Evolutionary conservation across 2,888 invertebrate species (phyloP).

Genomic region (Drosophila pegasa): DNA sequence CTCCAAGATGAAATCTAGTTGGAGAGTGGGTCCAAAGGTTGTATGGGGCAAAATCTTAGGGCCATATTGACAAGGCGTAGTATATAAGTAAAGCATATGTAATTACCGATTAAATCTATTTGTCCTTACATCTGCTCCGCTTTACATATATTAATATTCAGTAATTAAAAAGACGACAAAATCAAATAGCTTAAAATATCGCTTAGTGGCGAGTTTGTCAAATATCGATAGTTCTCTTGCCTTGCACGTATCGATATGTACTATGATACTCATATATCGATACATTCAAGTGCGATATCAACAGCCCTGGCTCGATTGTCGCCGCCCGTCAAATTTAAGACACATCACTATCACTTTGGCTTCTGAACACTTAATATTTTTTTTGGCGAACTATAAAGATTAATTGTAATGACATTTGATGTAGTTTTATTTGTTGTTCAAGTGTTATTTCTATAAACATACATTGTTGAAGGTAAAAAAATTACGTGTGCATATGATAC

Average conservation of each 20-base stretch:
- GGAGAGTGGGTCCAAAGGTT: neutral
- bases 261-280: slow-evolving; percentile 12
- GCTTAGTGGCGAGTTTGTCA: neutral
- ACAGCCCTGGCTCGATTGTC: slow-evolving; percentile 20
- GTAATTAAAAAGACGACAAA: no score
- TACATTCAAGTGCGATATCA: slow-evolving; percentile 6
- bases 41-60: neutral
- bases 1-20: neutral
- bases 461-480: neutral
- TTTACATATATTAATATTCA: neutral
- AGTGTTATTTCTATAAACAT: slow-evolving; percentile 6
- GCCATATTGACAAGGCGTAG: no score
- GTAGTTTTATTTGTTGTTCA: neutral
- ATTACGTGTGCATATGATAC: slow-evolving; percentile 33
- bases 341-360: slow-evolving; percentile 30
- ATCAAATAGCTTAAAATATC: neutral
- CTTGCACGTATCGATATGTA: neutral
- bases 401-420: slow-evolving; percentile 19
- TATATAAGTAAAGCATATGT: neutral
- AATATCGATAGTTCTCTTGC: neutral
- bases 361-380: slow-evolving; percentile 16
- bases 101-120: neutral
- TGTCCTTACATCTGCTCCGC: neutral
- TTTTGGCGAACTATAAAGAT: slow-evolving; percentile 4
- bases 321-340: slow-evolving; percentile 7